Evolutionary conservation across 2,797 vertebrate genomes (phyloP).

Genomic region (Carcharodon carcharias): DNA sequence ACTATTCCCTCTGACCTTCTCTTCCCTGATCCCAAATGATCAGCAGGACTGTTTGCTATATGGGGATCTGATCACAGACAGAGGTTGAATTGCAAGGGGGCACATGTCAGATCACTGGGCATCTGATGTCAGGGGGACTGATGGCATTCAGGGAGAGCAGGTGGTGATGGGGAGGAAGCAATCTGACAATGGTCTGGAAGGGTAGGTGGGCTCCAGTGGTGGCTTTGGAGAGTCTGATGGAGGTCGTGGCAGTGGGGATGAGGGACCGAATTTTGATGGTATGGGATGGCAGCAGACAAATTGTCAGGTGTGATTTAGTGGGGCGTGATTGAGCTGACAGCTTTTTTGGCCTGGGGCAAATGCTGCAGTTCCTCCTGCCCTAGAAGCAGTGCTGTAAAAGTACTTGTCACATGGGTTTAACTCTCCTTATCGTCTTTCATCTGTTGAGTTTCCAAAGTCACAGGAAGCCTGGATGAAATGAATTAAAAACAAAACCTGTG

Average conservation of each 20-base stretch:
- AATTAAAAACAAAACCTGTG: background rate
- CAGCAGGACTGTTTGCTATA: background rate
- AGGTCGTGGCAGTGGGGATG: no score
- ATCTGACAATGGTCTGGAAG: background rate
- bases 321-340: no score
- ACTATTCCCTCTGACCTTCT: no score
- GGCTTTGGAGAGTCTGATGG: background rate
- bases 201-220: background rate
- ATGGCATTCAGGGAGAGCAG: background rate
- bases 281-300: background rate
- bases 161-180: no score
- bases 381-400: background rate
- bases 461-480: no score
- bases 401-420: no score
- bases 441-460: background rate
- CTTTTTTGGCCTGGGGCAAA: background rate
- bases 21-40: no score
- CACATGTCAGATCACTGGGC: no score
- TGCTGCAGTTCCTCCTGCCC: background rate
- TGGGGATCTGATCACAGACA: background rate
- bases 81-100: background rate
- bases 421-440: background rate
- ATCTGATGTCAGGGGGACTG: no score
- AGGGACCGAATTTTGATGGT: background rate
- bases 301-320: background rate